Evolutionary conservation across 2,888 invertebrate genomes (phyloP), one percentile per base, ranked within the genome.

Genomic region (Cataglyphis albicans): DNA sequence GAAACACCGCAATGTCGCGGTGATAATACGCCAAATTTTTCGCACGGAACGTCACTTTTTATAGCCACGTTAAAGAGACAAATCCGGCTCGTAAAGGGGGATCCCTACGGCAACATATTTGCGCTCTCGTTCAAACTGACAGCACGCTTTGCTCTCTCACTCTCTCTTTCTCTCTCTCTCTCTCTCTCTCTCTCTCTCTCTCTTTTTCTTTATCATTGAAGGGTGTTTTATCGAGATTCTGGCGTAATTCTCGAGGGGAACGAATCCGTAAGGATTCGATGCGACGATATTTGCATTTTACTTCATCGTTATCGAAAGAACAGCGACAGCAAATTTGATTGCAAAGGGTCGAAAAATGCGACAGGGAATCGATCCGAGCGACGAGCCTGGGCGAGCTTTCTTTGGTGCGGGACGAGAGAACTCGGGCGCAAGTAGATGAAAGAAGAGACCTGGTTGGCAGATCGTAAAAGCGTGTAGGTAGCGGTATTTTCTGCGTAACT

Each of bases 401-500:
- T 32, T 78, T 18, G 15, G 41, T 55, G 21, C 21, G n/a, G 75
- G 59, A 70, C 21, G 21, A 57, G 38, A 84, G 38, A 84, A 63
- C 18, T 63, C 35, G 3, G 29, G 41, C 21, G 61, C 55, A 81
- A 75, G 41, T 44, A 29, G 25, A 61, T 52, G 74, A 32, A 57
- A 21, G 52, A 63, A 48, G 55, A 63, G 55, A 38, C 55, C 48
- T 72, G 82, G 81, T 83, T 52, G 74, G 76, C 81, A 83, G 82
- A 48, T 87, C 83, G 82, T 84, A 72, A 87, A 75, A 81, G 44
- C 10, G 55, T 4, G 41, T 29, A 84, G 41, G 85, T 91, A 87
- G 87, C 88, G 90, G 90, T 92, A 92, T 92, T 93, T 93, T 91
- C 92, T 92, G 91, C 92, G 91, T 93, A 92, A 91, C 92, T 93